phyloP scores from a whole-genome alignment of 2,797 vertebrate genomes.

The Alcedo atthis region DNA sequence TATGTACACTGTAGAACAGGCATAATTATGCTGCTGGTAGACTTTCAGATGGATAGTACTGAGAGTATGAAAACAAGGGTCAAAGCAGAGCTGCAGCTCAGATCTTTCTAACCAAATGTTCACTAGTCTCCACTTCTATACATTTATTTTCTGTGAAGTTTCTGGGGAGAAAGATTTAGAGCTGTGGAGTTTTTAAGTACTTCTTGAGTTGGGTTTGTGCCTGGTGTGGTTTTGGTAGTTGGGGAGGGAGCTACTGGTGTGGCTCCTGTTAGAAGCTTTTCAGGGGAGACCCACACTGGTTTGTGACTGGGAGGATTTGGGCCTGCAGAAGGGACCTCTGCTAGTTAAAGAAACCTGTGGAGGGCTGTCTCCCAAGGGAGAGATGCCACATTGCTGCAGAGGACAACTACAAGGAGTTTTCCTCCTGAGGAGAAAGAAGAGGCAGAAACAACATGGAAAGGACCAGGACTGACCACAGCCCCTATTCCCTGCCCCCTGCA shows the following conservation, averaged over 20 bases:
- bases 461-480: not conserved
- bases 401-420: not conserved
- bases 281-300: not conserved
- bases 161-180: not conserved
- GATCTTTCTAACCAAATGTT: conserved; percentile 48
- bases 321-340: not conserved
- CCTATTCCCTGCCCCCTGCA: no score
- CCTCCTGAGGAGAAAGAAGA: not conserved
- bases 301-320: not conserved
- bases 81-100: conserved; percentile 21
- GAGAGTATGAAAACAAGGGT: conserved; percentile 42
- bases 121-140: not conserved
- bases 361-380: not conserved
- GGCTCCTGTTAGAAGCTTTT: not conserved
- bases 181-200: not conserved
- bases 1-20: conserved; percentile 49
- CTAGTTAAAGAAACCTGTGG: not conserved
- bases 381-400: not conserved
- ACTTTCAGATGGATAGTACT: conserved; percentile 40
- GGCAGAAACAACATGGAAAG: not conserved
- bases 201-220: not conserved
- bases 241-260: not conserved
- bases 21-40: conserved; percentile 50
- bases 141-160: not conserved
- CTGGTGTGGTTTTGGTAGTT: not conserved